phyloP scores from a whole-genome alignment of 2,113 vertebrate species.

The Spea bombifrons region DNA sequence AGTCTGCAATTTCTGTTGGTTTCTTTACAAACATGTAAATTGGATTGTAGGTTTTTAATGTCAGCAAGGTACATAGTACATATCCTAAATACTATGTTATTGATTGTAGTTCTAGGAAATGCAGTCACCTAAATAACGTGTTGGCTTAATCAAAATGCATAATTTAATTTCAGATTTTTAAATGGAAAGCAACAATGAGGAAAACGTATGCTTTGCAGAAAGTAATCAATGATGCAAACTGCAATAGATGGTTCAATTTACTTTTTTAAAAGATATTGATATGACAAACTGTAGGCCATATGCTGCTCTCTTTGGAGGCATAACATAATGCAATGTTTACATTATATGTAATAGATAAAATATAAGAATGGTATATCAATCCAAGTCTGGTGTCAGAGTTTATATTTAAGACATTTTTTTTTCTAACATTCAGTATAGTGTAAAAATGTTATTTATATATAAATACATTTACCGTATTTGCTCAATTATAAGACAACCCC shows the following conservation, averaged over 20 bases:
- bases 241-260: neutral
- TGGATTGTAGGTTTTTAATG: constrained; percentile 39
- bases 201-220: neutral
- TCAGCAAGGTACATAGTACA: constrained; percentile 22
- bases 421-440: too few relatives aligned
- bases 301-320: too few relatives aligned
- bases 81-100: constrained; percentile 23
- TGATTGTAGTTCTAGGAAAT: constrained; percentile 7
- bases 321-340: too few relatives aligned
- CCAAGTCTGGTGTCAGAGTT: too few relatives aligned
- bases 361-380: too few relatives aligned
- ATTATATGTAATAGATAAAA: too few relatives aligned
- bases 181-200: neutral
- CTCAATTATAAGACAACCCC: too few relatives aligned
- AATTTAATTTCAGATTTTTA: neutral
- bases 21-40: constrained; percentile 42
- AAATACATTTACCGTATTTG: too few relatives aligned
- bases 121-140: constrained; percentile 2
- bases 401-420: too few relatives aligned
- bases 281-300: too few relatives aligned
- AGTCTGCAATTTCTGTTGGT: constrained; percentile 34
- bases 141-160: neutral
- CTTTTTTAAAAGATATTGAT: neutral
- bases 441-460: neutral
- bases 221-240: neutral